Base-by-base conservation (phyloP, 2,888 invertebrate species). In the Petrolisthes cinctipes region DNA sequence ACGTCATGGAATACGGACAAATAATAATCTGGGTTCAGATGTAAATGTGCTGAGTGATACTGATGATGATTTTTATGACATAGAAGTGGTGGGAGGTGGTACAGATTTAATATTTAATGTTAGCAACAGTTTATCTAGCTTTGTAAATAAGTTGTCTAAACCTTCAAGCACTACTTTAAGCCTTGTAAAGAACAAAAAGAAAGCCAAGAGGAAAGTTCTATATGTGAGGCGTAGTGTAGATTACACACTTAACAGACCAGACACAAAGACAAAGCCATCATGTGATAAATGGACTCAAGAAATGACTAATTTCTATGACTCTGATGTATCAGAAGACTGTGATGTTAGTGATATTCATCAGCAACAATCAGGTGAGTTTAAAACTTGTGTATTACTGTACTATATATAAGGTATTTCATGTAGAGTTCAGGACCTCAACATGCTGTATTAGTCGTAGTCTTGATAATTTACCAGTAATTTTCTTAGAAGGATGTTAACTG, bases 281-380 rank as follows among this genome's bases (percentile, higher is more conserved):
- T 88, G 87, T 61, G 20, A 61, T 51, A 80, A 84, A 73, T 88
- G 83, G 83, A 81, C 87, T 20, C 75, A 57, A 66, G 75, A 80
- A 11, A 88, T 88, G 87, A 76, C 75, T 51, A 81, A 75, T 56
- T 88, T 88, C n/a, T 88, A 88, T 76, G 87, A 88, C 23, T 84
- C 84, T n/a, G 87, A 88, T 75, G 54, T 83, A 5, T 88, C 87
- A 53, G 87, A 88, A 53, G 83, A 84, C 11, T 76, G 84, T 61
- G 61, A 84, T 17, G 61, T 88, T 51, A 57, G 73, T 51, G 75
- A 51, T 71, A 57, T 88, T 23, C 87, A 88, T 76, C 7, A 51
- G 4, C 87, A 88, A 53, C 87, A 88, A 56, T 71, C 87, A 84
- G 73, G 87, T 88, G 23, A 75, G 86, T 83, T 56, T n/a, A 20